Percentiles rank a stretch among this genome's conserved stretches.
Evolutionary conservation across 2,888 invertebrate genomes (phyloP).

Genomic region (Pollenia amentaria): DNA sequence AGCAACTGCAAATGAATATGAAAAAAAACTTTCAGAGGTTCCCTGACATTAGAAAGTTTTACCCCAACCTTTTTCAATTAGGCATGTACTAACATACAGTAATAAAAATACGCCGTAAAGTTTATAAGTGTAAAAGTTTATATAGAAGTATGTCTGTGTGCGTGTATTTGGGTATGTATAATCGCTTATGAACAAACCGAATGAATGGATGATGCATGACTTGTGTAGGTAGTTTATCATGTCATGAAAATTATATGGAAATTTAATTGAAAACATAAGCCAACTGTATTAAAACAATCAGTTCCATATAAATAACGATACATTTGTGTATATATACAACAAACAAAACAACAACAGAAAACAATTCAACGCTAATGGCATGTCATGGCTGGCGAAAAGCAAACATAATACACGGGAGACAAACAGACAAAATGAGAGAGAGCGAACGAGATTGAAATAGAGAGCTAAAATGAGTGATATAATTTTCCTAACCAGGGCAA

Average conservation of each 20-base stretch:
- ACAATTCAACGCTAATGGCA: conserved; percentile 21
- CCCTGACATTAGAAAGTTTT: conserved; percentile 20
- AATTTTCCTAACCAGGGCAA: no score
- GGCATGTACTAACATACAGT: not conserved
- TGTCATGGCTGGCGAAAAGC: not conserved
- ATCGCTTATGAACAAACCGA: conserved; percentile 27
- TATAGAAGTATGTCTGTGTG: not conserved
- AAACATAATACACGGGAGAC: no score
- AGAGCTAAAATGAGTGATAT: no score
- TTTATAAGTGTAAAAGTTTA: not conserved
- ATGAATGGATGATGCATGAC: conserved; percentile 73
- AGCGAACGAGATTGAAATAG: no score
- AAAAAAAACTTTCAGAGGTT: conserved; percentile 1
- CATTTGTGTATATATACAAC: conserved; percentile 34
- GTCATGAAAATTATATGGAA: conserved; percentile 83
- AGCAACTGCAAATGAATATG: not conserved
- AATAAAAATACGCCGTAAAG: not conserved
- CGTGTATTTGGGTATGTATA: conserved; percentile 9
- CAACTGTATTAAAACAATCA: conserved; percentile 77
- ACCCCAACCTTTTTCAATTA: not conserved
- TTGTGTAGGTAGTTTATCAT: conserved; percentile 81
- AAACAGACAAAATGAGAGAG: no score
- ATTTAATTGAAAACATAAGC: conserved; percentile 83
- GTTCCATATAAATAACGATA: conserved; percentile 61
- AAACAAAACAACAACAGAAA: conserved; percentile 20